A percentile compares a stretch with the other conserved stretches of the same genome.
phyloP scores from a whole-genome alignment of 2,888 invertebrate genomes.

The Automeris io region DNA sequence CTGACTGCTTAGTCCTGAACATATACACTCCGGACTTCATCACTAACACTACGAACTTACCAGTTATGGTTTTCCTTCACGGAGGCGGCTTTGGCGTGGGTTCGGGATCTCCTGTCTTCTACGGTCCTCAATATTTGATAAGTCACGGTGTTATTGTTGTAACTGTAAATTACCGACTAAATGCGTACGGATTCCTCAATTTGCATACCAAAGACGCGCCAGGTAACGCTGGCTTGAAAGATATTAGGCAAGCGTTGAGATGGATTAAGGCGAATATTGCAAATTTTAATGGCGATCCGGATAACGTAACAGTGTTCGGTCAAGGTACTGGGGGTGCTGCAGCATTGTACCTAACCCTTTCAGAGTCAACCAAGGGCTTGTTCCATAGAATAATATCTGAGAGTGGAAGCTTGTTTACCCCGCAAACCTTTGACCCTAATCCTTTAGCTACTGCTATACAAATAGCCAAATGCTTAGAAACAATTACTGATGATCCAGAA shows the following conservation, averaged over 20 bases:
- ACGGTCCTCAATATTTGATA: slow-evolving; percentile 65
- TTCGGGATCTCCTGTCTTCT: slow-evolving; percentile 53
- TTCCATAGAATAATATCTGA: slow-evolving; percentile 60
- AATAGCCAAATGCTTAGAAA: slow-evolving; percentile 54
- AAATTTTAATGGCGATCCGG: slow-evolving; percentile 53
- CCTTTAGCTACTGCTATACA: slow-evolving; percentile 53
- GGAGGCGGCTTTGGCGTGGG: slow-evolving; percentile 70
- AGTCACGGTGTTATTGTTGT: slow-evolving; percentile 61
- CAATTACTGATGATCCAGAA: slow-evolving; percentile 39
- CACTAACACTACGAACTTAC: slow-evolving; percentile 36
- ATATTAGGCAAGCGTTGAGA: slow-evolving; percentile 61
- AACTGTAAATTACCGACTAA: slow-evolving; percentile 69
- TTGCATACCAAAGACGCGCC: slow-evolving; percentile 56
- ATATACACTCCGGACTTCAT: slow-evolving; percentile 46
- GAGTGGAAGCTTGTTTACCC: slow-evolving; percentile 54
- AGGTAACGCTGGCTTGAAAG: slow-evolving; percentile 68
- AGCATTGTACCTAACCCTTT: slow-evolving; percentile 57
- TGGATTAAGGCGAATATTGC: slow-evolving; percentile 61
- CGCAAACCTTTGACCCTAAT: slow-evolving; percentile 49
- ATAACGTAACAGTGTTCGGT: slow-evolving; percentile 65
- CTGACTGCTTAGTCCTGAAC: slow-evolving; percentile 67
- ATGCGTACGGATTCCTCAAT: slow-evolving; percentile 65
- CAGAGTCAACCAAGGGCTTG: slow-evolving; percentile 54
- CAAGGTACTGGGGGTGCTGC: slow-evolving; percentile 64
- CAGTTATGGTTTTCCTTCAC: slow-evolving; percentile 68